These are phyloP conservation scores for Steinernema scapterisci DNA, from an alignment of 2,888 invertebrate species.

Conservation along the genomic window DNA sequence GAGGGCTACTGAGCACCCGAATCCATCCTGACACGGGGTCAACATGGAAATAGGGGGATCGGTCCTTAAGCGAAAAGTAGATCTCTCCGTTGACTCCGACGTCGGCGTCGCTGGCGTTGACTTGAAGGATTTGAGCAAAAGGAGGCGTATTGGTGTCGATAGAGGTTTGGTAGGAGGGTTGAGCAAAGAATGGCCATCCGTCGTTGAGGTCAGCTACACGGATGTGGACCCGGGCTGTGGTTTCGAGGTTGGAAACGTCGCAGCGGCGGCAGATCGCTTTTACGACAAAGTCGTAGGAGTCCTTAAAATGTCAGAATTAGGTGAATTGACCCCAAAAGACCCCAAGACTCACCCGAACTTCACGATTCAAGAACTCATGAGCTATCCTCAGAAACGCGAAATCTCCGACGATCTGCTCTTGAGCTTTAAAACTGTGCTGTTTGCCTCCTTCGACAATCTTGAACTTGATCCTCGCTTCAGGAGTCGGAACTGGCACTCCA, in stretches of 20 bases:
- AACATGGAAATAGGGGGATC: slow-evolving; percentile 80
- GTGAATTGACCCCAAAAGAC: too few relatives aligned
- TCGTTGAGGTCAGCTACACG: slow-evolving; percentile 73
- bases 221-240: slow-evolving; percentile 55
- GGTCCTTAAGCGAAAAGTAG: slow-evolving; percentile 81
- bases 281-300: slow-evolving; percentile 68
- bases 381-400: slow-evolving; percentile 89
- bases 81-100: slow-evolving; percentile 93
- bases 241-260: slow-evolving; percentile 60
- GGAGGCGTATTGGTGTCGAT: slow-evolving; percentile 72
- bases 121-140: slow-evolving; percentile 63
- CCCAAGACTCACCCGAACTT: slow-evolving; percentile 76
- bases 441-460: slow-evolving; percentile 75
- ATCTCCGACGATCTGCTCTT: slow-evolving; percentile 77
- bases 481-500: slow-evolving; percentile 76
- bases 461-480: slow-evolving; percentile 75
- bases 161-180: slow-evolving; percentile 29
- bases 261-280: slow-evolving; percentile 76
- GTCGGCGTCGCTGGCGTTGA: slow-evolving; percentile 90
- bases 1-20: slow-evolving; percentile 21
- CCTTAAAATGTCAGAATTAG: too few relatives aligned
- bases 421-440: slow-evolving; percentile 52
- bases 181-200: slow-evolving; percentile 70
- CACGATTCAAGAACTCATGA: slow-evolving; percentile 88
- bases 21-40: slow-evolving; percentile 83